A percentile compares a stretch with the other conserved stretches of the same genome.
Conservation (phyloP, 2,888 invertebrate genomes). For the Pinctada fucata region DNA sequence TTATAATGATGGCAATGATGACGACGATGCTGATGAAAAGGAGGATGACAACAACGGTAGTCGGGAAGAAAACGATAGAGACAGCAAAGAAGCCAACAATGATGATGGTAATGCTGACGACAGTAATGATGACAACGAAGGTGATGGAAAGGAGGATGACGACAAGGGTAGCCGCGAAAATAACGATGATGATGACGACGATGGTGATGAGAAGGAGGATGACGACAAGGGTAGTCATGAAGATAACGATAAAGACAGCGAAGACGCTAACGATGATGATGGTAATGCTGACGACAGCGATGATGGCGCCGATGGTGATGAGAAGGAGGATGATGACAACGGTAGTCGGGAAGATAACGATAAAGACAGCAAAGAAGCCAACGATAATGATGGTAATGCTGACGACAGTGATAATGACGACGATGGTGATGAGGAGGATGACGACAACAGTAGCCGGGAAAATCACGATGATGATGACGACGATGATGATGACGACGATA, state of each 20-base stretch:
- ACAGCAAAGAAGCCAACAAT: background rate
- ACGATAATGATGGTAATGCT: background rate
- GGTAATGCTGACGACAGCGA: background rate
- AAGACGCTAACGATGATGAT: background rate
- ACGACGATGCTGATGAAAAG: no score
- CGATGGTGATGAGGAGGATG: background rate
- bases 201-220: background rate
- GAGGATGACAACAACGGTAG: no score
- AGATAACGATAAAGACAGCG: background rate
- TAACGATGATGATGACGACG: background rate
- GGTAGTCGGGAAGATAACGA: background rate
- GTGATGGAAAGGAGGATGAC: background rate
- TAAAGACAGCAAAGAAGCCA: background rate
- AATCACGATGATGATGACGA: no score
- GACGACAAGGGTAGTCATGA: background rate
- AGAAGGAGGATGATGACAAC: background rate
- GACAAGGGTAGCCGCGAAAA: background rate
- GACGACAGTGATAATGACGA: background rate
- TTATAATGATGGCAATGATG: background rate
- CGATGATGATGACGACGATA: no score
- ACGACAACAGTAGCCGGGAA: no score
- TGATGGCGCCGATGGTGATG: background rate
- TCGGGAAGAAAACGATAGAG: background rate
- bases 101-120: background rate
- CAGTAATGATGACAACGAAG: background rate